Conservation (phyloP, 2,888 invertebrate genomes). For the Tryphoninae sp. region DNA sequence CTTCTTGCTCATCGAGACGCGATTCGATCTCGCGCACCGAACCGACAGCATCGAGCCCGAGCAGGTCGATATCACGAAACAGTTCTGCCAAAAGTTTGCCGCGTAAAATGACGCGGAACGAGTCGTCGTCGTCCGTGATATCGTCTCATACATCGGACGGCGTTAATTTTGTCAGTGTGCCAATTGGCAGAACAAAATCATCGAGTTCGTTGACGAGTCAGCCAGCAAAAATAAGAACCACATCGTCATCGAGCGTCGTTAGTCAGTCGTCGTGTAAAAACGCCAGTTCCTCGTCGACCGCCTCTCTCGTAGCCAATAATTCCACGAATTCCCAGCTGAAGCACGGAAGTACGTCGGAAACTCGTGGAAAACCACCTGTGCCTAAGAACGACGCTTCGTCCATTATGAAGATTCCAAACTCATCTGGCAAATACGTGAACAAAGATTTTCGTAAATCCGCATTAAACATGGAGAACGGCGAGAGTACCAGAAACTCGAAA, state of each 20-base stretch:
- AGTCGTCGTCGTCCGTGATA: conserved; percentile 66
- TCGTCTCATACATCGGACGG: conserved; percentile 42
- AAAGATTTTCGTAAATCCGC: conserved; percentile 90
- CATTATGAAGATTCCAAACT: conserved; percentile 71
- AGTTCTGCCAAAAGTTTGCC: conserved; percentile 70
- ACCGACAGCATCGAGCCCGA: conserved; percentile 48
- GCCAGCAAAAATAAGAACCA: conserved; percentile 75
- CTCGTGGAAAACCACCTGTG: conserved; percentile 81
- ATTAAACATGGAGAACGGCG: conserved; percentile 85
- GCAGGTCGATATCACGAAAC: conserved; percentile 70
- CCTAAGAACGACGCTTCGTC: conserved; percentile 79
- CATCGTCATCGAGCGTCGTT: conserved; percentile 65
- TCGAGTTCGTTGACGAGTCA: conserved; percentile 76
- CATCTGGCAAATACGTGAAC: conserved; percentile 82
- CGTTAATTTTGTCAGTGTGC: conserved; percentile 72
- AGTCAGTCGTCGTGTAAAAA: conserved; percentile 63
- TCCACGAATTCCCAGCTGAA: conserved; percentile 69
- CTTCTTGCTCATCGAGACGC: conserved; percentile 45
- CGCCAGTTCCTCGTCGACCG: conserved; percentile 52
- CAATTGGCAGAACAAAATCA: conserved; percentile 78
- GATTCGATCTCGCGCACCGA: conserved; percentile 49
- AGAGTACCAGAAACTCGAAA: conserved; percentile 67
- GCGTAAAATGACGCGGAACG: conserved; percentile 76
- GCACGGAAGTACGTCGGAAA: conserved; percentile 73
- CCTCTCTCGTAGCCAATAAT: conserved; percentile 18